Base-by-base conservation (phyloP, 1,140 invertebrate species). In the Liolophura sinensis region DNA sequence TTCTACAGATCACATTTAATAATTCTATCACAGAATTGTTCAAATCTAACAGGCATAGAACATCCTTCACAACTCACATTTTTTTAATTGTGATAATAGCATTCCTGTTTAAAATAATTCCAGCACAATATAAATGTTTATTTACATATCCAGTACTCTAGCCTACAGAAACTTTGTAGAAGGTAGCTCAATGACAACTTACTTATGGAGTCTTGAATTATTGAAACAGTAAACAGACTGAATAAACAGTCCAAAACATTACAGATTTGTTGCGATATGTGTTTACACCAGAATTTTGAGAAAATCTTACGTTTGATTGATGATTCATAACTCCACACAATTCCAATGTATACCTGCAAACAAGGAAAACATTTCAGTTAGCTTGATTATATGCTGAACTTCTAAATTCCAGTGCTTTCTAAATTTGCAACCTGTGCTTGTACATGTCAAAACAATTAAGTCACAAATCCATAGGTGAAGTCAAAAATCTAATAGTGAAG, bases 291-390 rank as follows among this genome's bases (percentile, higher is more conserved):
- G 12, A 24, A 24, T 4, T 54, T 5, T 54, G 51, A 54, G 24
- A 54, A 54, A 54, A n/a, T 20, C 3, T 20, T 54, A 54, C 51
- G 7, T 54, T 54, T n/a, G 24, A 20, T 7, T 20, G 3, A 3
- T 54, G 18, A 24, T 54, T 24, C 24, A 12, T 24, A n/a, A 54
- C n/a, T 20, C 51, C 51, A 54, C 51, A 54, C 22, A 70, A 27
- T 24, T 67, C 55, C 18, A 78, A 51, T 4, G 62, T 66, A 54
- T 70, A 73, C 65, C 76, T 78, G 58, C 18, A 70, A 64, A 52
- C 60, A 50, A 59, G 59, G 65, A 55, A 40, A 64, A 65, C 49
- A 51, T 18, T 46, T 31, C 16, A 40, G 11, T 46, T 25, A 27
- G 27, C 15, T 25, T 20, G 47, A 47, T 22, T 56, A 20, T 20